Base-by-base conservation (phyloP, 2,888 invertebrate species). In the Pseudococcus longispinus region DNA sequence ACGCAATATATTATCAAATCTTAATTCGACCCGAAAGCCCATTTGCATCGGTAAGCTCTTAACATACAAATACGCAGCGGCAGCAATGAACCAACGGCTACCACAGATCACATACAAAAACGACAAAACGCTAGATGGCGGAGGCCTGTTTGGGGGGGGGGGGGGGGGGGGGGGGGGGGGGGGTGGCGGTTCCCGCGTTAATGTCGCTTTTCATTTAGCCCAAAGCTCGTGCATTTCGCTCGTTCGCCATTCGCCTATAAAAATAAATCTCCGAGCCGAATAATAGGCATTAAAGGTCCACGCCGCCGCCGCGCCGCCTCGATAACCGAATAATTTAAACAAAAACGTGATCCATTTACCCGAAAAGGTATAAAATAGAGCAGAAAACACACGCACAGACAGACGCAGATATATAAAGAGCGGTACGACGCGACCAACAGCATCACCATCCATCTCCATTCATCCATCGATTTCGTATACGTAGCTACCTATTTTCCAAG, bases 161-260 rank as follows among this genome's bases (percentile, higher is more conserved):
- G 8, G 37, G 37, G 5, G 37, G 37, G n/a, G n/a, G n/a, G n/a
- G n/a, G n/a, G n/a, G n/a, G n/a, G n/a, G n/a, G 37, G 37, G 15
- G 3, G 46, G 3, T 15, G 46, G 55, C n/a, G 55, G 55, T 8
- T n/a, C 6, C 60, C 23, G 60, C 11, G 60, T 60, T 60, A 60
- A 60, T 60, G 60, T 60, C 60, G 60, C 60, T 60, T 60, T 60
- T 60, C 60, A 60, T 60, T 60, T 60, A 60, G 60, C 60, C 60
- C 23, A 20, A 55, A 23, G 60, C 60, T 23, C 60, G 51, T 11
- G 2, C 11, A 8, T 23, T 2, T 60, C 15, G 23, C 60, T 60
- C 23, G 2, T 15, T 13, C 60, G 15, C 23, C 8, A 60, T 23
- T 60, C 9, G 23, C 9, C 60, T 23, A 23, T 60, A 23, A 60